Evolutionary conservation across 1,140 invertebrate genomes (phyloP), one percentile per base, ranked within the genome.

Genomic region (Zaprionus taronus): DNA sequence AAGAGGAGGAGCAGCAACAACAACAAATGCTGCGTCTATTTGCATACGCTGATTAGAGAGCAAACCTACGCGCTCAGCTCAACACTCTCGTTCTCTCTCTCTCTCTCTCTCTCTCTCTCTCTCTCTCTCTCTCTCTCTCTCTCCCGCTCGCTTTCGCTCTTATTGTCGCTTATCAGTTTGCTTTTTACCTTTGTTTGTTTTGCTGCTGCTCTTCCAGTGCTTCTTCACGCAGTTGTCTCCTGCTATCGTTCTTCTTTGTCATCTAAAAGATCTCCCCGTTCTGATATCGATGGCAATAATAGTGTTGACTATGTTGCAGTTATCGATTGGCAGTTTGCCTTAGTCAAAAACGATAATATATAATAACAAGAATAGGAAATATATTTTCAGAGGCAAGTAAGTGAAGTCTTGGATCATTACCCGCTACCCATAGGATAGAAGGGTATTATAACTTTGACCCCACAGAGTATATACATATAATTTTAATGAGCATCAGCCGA

Each of bases 11-110:
- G 41, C 41, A 17, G 51, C 61, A 73, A 22, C n/a, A 38, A 31
- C 20, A 53, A 38, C 36, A 76, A 72, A 51, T 47, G 38, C 44
- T 63, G 66, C 31, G 69, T 67, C 60, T 81, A 75, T 80, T 67
- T 76, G 74, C 70, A 58, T 80, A 20, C 41, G 38, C 72, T 77
- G 83, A 86, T 85, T 82, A 82, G 68, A 53, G 58, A 44, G 38
- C 17, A 5, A 34, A 20, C 51, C n/a, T 11, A 22, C 14, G 22
- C 17, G 28, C 15, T 34, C 14, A 36, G 56, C 26, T n/a, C 41
- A n/a, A 1, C 53, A 28, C 53, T 66, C 36, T 64, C 20, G 9
- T 5, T 36, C 20, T 20, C 31, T 14, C n/a, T 58, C 11, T 58
- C 12, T 58, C 14, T 17, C 3, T 11, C 2, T 38, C 14, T 41